Evolutionary conservation across 53 echinoderm and acorn worm genomes (phyloP).

Genomic region (Zoroaster sp.): DNA sequence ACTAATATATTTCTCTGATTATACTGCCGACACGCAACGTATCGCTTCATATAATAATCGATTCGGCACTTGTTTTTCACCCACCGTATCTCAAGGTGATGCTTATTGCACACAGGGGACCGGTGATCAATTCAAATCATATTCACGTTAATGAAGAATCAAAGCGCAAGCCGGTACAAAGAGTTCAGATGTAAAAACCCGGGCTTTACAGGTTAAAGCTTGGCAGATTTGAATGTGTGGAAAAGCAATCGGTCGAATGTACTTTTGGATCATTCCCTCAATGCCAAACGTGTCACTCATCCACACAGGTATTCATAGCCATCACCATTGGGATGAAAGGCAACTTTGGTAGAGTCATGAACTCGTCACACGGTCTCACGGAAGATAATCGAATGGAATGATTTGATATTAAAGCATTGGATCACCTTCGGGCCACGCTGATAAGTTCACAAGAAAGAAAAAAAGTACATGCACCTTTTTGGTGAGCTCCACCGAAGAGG

Average conservation of each 20-base stretch:
- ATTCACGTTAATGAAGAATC: neutral
- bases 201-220: neutral
- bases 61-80: neutral
- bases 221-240: neutral
- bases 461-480: constrained; percentile 33
- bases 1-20: too few relatives aligned
- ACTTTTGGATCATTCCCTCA: neutral
- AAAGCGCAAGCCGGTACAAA: neutral
- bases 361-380: neutral
- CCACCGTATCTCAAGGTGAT: neutral
- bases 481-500: neutral
- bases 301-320: neutral
- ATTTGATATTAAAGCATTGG: constrained; percentile 16
- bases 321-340: neutral
- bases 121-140: neutral
- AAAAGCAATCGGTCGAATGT: neutral
- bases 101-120: neutral
- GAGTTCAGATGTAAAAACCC: neutral
- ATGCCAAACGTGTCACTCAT: neutral
- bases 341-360: neutral
- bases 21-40: too few relatives aligned
- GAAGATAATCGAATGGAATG: constrained; percentile 26
- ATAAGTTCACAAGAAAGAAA: neutral
- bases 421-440: neutral
- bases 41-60: neutral